phyloP scores from a whole-genome alignment of 1,140 invertebrate species.

The Tachypleus tridentatus region DNA sequence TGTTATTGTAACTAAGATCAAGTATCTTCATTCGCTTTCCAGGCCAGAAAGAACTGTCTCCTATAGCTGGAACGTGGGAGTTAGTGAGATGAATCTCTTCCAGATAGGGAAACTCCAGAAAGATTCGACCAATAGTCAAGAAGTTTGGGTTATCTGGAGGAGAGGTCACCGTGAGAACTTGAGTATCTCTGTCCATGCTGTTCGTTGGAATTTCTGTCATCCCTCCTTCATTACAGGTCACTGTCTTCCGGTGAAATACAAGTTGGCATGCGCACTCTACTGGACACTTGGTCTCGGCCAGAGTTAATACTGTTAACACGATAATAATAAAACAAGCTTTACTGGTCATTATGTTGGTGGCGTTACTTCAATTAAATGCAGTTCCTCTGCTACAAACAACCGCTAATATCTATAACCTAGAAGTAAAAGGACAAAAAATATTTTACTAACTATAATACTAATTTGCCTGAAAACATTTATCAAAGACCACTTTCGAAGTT shows the following conservation, averaged over 20 bases:
- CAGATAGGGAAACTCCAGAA: conserved; percentile 50
- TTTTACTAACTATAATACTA: too few species aligned
- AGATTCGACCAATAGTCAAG: conserved; percentile 58
- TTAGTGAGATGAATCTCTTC: conserved; percentile 58
- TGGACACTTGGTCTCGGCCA: neutral
- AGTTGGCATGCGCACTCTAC: neutral
- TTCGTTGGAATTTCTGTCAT: conserved; percentile 1
- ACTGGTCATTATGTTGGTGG: too few species aligned
- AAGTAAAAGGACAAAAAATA: too few species aligned
- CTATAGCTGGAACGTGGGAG: conserved; percentile 61
- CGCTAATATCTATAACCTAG: too few species aligned
- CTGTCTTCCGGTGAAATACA: neutral
- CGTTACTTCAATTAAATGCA: too few species aligned
- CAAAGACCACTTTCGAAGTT: too few species aligned
- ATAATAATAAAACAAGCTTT: too few species aligned
- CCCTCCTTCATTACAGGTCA: neutral
- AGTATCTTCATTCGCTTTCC: conserved; percentile 50
- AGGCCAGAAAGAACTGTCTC: conserved; percentile 61
- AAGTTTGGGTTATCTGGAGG: conserved; percentile 48
- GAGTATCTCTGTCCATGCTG: conserved; percentile 29
- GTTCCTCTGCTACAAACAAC: too few species aligned
- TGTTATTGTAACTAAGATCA: conserved; percentile 60
- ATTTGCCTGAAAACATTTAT: too few species aligned
- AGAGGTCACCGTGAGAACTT: conserved; percentile 53
- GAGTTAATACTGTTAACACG: too few species aligned